A percentile compares a stretch with the other conserved stretches of the same genome.
Evolutionary conservation across 1,140 invertebrate species (phyloP).

Genomic region (Palaemon carinicauda): DNA sequence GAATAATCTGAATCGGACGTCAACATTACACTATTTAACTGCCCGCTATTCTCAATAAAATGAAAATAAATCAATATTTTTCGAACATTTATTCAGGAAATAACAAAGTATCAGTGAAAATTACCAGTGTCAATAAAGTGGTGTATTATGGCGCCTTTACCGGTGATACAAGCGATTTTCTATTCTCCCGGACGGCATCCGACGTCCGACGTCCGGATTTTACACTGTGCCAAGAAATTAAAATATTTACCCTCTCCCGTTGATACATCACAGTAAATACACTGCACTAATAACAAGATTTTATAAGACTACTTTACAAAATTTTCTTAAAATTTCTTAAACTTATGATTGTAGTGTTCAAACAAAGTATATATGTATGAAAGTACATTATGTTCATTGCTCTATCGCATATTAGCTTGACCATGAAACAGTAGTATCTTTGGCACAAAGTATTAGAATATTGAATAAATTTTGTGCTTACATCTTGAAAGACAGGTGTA

Average conservation of each 20-base stretch:
- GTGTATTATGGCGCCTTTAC: no score
- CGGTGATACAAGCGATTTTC: no score
- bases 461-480: slow-evolving; percentile 44
- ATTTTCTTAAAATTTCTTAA: slow-evolving; percentile 38
- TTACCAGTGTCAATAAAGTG: no score
- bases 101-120: no score
- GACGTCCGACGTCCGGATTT: no score
- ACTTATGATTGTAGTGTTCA: slow-evolving; percentile 33
- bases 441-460: slow-evolving; percentile 46
- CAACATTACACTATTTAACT: no score
- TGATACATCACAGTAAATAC: slow-evolving; percentile 20
- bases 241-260: neutral
- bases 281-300: slow-evolving; percentile 24
- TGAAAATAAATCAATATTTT: no score
- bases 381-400: slow-evolving; percentile 27
- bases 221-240: no score
- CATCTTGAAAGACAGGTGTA: slow-evolving; percentile 51
- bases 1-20: no score
- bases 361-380: slow-evolving; percentile 38
- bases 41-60: no score
- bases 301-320: slow-evolving; percentile 45
- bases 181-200: no score
- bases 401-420: slow-evolving; percentile 25
- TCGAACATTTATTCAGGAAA: no score
- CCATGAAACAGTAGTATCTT: slow-evolving; percentile 15